phyloP scores from a whole-genome alignment of 2,797 vertebrate genomes.

The Siniperca undulata region DNA sequence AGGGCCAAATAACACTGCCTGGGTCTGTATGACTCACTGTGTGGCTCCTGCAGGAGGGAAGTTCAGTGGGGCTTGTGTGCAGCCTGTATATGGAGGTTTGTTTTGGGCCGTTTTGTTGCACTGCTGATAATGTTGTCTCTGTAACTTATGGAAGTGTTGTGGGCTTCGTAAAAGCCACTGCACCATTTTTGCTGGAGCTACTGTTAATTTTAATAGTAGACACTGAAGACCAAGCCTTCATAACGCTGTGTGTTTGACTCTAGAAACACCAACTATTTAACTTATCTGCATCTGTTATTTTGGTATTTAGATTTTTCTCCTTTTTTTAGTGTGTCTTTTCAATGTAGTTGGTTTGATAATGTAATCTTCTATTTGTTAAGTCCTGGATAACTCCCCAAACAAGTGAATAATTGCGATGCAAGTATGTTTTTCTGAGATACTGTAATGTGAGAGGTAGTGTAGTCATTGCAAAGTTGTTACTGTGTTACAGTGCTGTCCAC shows the following conservation, averaged over 20 bases:
- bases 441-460: background rate
- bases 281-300: conserved; percentile 6
- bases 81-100: conserved; percentile 24
- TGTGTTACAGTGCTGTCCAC: conserved; percentile 11
- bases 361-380: conserved; percentile 18
- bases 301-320: background rate
- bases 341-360: conserved; percentile 17
- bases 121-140: conserved; percentile 1
- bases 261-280: background rate
- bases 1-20: conserved; percentile 21
- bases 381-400: conserved; percentile 13
- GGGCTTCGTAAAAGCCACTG: background rate
- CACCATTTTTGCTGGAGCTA: background rate
- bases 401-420: conserved; percentile 13
- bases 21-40: conserved; percentile 1
- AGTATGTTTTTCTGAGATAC: conserved; percentile 6
- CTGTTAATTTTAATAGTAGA: conserved; percentile 4
- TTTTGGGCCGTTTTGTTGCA: conserved; percentile 20
- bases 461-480: conserved; percentile 12
- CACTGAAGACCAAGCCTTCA: background rate
- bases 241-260: background rate
- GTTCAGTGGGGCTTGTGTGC: conserved; percentile 4
- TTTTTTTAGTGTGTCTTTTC: background rate
- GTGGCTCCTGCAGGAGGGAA: conserved; percentile 3
- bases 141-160: background rate